Base-by-base conservation (phyloP, 37 sponge, comb jelly and placozoan species). In the Ianthella basta region DNA sequence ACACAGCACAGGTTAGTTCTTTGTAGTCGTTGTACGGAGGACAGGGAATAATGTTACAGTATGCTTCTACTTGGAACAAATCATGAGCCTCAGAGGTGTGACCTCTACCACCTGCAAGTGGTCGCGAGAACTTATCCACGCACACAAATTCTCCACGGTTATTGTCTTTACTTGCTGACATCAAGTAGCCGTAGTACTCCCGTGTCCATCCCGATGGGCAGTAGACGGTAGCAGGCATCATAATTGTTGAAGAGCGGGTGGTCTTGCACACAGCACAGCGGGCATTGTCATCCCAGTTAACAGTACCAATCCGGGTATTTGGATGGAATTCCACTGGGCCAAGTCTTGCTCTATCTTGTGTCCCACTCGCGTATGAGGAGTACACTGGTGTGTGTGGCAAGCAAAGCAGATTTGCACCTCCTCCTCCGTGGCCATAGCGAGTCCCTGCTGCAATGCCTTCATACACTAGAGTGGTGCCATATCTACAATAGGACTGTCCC, bases 11-110 rank as follows among this genome's bases (percentile, higher is more conserved):
- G 24, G 64, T 61, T 29, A 61, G 27, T 10, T 61, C 64, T 10
- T 61, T 61, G 64, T 61, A 61, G 29, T 61, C 64, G 29, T 61
- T 61, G 64, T 61, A 61, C 5, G 64, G 64, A 61, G 64, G 64
- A 10, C 64, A 61, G 24, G 64, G 64, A 5, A 61, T 61, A 10
- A 61, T 10, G 4, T 61, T 27, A 10, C 64, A 61, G 64, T 29
- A n/a, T 13, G 64, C 64, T 10, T 61, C 6, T 44, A 44, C 50
- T 3, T 44, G 50, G 50, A 44, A 44, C 50, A 44, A 8, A 8
- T 44, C 50, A 8, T 44, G 50, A 44, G 64, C 64, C 24, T 13
- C 29, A 61, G 5, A 2, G 5, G 64, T 61, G 4, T 61, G 24
- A 29, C 64, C 64, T 13, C 27, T 27, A 10, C 64, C 10, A 27